Evolutionary conservation across 2,888 invertebrate species (phyloP).

Genomic region (Hirtodrosophila alboralis): DNA sequence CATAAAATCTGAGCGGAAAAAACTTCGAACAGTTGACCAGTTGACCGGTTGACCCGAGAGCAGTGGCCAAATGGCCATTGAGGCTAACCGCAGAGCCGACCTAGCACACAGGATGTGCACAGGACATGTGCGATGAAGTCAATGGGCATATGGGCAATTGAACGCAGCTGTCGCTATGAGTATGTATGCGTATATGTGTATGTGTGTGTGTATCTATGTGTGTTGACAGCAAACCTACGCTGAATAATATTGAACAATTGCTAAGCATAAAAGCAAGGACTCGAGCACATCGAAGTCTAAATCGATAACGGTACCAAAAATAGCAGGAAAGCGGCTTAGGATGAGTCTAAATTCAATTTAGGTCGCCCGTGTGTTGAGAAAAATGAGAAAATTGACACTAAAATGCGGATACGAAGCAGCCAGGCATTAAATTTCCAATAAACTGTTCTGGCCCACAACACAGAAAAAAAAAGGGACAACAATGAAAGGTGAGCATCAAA

Average conservation of each 20-base stretch:
- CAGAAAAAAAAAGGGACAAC: slow-evolving; percentile 13
- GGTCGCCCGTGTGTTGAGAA: slow-evolving; percentile 24
- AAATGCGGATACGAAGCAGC: slow-evolving; percentile 24
- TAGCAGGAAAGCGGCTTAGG: slow-evolving; percentile 27
- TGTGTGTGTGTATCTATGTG: slow-evolving; percentile 25
- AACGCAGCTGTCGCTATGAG: slow-evolving; percentile 63
- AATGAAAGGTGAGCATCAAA: slow-evolving; percentile 36
- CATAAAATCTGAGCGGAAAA: slow-evolving; percentile 61
- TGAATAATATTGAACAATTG: slow-evolving; percentile 57
- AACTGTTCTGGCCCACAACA: slow-evolving; percentile 17
- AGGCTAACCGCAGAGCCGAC: slow-evolving; percentile 54
- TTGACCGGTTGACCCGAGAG: slow-evolving; percentile 31
- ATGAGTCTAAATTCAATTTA: slow-evolving; percentile 58
- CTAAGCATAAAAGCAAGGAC: slow-evolving; percentile 36
- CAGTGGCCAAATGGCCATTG: slow-evolving; percentile 37
- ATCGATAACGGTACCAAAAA: slow-evolving; percentile 62
- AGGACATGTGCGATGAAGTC: slow-evolving; percentile 55
- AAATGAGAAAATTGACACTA: slow-evolving; percentile 50
- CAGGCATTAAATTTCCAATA: slow-evolving; percentile 45
- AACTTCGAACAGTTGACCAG: slow-evolving; percentile 37
- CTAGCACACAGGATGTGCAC: slow-evolving; percentile 31
- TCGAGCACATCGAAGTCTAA: slow-evolving; percentile 28
- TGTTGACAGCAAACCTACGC: slow-evolving; percentile 37
- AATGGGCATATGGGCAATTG: slow-evolving; percentile 70
- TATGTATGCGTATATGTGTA: slow-evolving; percentile 11